Conservation (phyloP, 2,113 vertebrate species). For the Bagarius yarrelli region DNA sequence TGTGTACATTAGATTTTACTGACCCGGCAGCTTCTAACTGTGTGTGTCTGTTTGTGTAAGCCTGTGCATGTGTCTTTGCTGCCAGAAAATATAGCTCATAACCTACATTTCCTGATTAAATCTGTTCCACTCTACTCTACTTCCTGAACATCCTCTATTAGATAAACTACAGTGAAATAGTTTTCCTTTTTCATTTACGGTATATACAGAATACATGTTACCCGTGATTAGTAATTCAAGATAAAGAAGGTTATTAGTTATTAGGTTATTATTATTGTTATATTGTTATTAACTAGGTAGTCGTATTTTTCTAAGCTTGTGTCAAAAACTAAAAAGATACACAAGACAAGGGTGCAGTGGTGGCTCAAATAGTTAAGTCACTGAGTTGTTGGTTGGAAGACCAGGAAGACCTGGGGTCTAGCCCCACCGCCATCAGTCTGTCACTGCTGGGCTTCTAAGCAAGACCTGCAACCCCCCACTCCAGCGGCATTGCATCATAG, state of each 20-base stretch:
- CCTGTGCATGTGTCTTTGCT: constrained; percentile 1
- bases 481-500: too few relatives aligned
- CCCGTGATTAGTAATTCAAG: background rate
- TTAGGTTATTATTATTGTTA: too few relatives aligned
- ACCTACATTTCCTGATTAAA: constrained; percentile 12
- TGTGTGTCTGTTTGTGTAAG: background rate
- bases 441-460: too few relatives aligned
- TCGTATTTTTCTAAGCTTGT: too few relatives aligned
- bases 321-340: too few relatives aligned
- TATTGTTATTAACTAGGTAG: too few relatives aligned
- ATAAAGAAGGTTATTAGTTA: background rate
- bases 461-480: too few relatives aligned
- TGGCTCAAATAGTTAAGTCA: too few relatives aligned
- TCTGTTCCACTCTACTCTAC: background rate
- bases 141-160: background rate
- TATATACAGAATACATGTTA: background rate
- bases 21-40: constrained; percentile 4
- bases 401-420: too few relatives aligned
- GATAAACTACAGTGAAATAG: background rate
- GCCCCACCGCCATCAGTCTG: too few relatives aligned
- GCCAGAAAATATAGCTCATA: constrained; percentile 6
- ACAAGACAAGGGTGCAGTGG: too few relatives aligned
- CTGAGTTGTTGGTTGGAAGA: too few relatives aligned
- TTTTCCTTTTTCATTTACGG: background rate
- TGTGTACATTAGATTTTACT: constrained; percentile 34